Conservation (phyloP, 2,113 vertebrate genomes). For the Macrotus californicus region DNA sequence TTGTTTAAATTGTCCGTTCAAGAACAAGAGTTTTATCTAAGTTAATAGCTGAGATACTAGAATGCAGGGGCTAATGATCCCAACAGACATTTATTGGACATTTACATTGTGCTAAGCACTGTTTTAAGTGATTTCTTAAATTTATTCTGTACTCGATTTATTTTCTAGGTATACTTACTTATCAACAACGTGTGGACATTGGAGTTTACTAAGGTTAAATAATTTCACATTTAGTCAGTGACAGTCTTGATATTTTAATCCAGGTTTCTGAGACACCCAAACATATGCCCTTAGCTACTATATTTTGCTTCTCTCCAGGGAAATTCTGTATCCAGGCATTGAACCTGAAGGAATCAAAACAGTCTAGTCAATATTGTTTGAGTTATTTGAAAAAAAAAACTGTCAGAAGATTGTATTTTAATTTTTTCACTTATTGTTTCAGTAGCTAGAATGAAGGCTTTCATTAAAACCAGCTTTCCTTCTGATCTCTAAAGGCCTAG, state of each 20-base stretch:
- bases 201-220: neutral
- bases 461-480: neutral
- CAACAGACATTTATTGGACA: neutral
- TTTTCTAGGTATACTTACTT: neutral
- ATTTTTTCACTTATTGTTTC: neutral
- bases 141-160: neutral
- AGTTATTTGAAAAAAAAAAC: conserved; percentile 14
- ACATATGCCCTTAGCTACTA: neutral
- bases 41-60: neutral
- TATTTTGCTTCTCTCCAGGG: neutral
- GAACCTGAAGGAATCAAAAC: neutral
- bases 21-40: neutral
- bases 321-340: neutral
- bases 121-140: neutral
- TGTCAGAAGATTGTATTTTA: neutral
- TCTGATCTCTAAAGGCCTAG: neutral
- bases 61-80: neutral
- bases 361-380: neutral
- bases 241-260: neutral
- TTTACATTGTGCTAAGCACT: neutral
- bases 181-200: neutral
- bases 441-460: neutral
- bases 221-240: neutral
- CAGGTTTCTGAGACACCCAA: neutral
- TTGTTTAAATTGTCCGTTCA: neutral